Base-by-base conservation (phyloP, 2,888 invertebrate genomes). In the Ceriagrion tenellum region DNA sequence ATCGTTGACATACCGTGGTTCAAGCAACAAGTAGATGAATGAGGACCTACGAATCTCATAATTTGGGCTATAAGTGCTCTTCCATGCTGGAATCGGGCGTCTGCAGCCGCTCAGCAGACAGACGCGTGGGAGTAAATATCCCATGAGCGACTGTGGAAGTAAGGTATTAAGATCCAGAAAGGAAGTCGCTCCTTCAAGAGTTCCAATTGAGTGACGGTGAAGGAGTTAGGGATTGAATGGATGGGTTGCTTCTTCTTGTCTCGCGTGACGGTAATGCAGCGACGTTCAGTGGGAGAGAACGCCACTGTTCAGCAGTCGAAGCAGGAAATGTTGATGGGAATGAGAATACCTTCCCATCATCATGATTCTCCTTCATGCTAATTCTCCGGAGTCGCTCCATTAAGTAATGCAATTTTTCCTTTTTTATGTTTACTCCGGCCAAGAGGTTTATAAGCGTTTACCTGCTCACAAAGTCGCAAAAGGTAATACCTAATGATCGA, bases 121-220 rank as follows among this genome's bases (percentile, higher is more conserved):
- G 35, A 4, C 35, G 40, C 13, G 13, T 10, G 91, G 20, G 56
- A 4, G 63, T 12, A n/a, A 69, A 23, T 35, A 35, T 93, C 69
- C 47, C n/a, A 40, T 93, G n/a, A 47, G 69, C 12, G 93, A 55
- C 69, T 74, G n/a, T 63, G 93, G 93, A 93, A 93, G 74, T 74
- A 93, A 74, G 55, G 47, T 74, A 93, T 93, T 93, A 93, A 93
- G 93, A 74, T 69, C 35, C 40, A 63, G 93, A 93, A 69, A 93
- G 93, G 93, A 93, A 93, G 63, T 74, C 55, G n/a, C 93, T 69
- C 69, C 69, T 93, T 47, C 69, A 47, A 93, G 47, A 55, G 74
- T 47, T 74, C 55, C 93, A 69, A 93, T 93, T 93, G 69, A 74
- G 81, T 16, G 35, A 30, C 23, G 47, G 59, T 8, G 69, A 47